Evolutionary conservation across 2,888 invertebrate species (phyloP).

Genomic region (Cactoblastis cactorum): DNA sequence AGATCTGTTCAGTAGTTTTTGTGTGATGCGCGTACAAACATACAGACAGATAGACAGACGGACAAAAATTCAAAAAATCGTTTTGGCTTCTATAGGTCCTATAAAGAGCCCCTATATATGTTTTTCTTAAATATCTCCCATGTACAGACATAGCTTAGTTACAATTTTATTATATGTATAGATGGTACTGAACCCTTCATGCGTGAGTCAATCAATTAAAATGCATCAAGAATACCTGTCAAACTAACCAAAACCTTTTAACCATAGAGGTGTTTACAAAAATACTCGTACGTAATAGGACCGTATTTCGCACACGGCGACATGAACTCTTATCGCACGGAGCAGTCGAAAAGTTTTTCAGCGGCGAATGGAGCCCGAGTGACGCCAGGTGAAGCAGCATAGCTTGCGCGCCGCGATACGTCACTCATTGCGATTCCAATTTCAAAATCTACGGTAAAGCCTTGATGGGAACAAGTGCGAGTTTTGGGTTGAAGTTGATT

Average conservation of each 20-base stretch:
- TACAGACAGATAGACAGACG: too few species aligned
- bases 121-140: too few species aligned
- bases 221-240: too few species aligned
- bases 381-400: slow-evolving; percentile 4
- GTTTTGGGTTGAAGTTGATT: neutral
- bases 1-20: too few species aligned
- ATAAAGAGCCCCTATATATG: too few species aligned
- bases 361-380: neutral
- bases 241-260: neutral
- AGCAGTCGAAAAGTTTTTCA: slow-evolving; percentile 12
- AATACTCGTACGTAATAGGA: neutral
- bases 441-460: neutral
- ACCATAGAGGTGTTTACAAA: neutral
- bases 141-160: too few species aligned
- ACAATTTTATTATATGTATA: too few species aligned
- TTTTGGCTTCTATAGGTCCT: too few species aligned
- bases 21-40: too few species aligned
- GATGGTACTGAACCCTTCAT: too few species aligned
- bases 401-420: slow-evolving; percentile 4
- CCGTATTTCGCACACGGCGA: neutral
- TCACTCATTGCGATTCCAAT: slow-evolving; percentile 8
- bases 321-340: slow-evolving; percentile 9
- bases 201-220: too few species aligned
- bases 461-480: neutral
- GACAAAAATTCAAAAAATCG: too few species aligned